Evolutionary conservation across 1,140 invertebrate genomes (phyloP), one percentile per base, ranked within the genome.

Genomic region (Drosophila grimshawi): DNA sequence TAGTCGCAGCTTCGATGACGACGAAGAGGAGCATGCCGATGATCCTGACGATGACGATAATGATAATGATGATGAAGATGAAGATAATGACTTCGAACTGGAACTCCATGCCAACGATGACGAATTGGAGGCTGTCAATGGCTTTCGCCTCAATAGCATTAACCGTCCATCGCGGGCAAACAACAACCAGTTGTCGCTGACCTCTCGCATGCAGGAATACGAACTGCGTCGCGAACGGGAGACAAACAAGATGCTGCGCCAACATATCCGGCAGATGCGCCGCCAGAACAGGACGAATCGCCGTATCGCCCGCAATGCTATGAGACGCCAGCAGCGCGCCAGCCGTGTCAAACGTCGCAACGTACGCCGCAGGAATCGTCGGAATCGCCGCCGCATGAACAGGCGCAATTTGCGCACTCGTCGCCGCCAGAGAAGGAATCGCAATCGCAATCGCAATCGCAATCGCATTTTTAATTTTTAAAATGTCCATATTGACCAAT

Each of bases 221-320:
- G 83, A 86, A 29, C 7, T 88, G 5, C 79, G 80, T 3, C 76
- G 80, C 4, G 68, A 88, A 59, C 10, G 76, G 68, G 76, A 86
- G 2, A 8, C 55, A 46, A 69, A 75, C 59, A 75, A 75, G 53
- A 32, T 30, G 27, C 67, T 70, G 4, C 72, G 72, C 30, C 37
- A 70, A 2, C 59, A 41, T 41, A 55, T 70, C 11, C 8, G 39
- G n/a, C 4, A 5, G 4, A 29, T 71, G n/a, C 67, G 55, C 5
- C 29, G 29, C 27, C 53, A 30, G 33, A 63, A 61, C 33, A 1
- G 3, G 2, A 41, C 39, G 55, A 63, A 32, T 5, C 41, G 30
- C 6, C 72, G 60, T 8, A 57, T 52, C 10, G 59, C 53, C 2
- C 3, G 43, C 6, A 37, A 0, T n/a, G 35, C 45, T 10, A 19